A percentile compares a stretch with the other conserved stretches of the same genome.
These are phyloP conservation scores for Adineta ricciae DNA, from an alignment of 2,888 invertebrate species.

Conservation along the genomic window DNA sequence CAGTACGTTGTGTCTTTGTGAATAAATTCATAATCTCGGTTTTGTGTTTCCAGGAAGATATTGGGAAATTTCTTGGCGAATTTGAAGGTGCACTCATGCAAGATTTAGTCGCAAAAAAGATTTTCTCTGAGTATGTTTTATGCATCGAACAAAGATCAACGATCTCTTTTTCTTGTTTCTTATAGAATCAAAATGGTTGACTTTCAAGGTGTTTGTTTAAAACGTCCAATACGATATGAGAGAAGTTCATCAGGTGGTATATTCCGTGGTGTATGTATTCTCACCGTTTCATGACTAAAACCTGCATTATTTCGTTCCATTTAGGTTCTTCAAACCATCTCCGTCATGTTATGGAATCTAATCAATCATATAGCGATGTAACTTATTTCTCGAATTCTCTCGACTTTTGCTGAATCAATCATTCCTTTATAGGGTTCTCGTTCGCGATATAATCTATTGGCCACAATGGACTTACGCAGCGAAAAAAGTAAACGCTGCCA, in stretches of 20 bases:
- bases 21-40: background rate
- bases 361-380: conserved; percentile 13
- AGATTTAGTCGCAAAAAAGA: background rate
- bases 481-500: background rate
- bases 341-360: background rate
- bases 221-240: background rate
- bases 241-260: background rate
- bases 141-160: background rate
- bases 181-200: conserved; percentile 4
- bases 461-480: background rate
- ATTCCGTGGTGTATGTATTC: background rate
- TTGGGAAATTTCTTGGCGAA: conserved; percentile 18
- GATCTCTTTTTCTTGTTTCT: background rate
- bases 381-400: no score
- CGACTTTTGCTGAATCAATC: background rate
- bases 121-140: background rate
- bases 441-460: background rate
- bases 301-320: background rate
- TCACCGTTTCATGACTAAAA: background rate
- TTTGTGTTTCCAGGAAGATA: background rate
- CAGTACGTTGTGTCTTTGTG: background rate
- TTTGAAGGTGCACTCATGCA: background rate
- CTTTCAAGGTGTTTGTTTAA: conserved; percentile 16
- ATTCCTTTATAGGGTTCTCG: background rate
- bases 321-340: background rate